Conservation (phyloP, 92 coral and sea anemone species). For the Epizoanthus rinbou region DNA sequence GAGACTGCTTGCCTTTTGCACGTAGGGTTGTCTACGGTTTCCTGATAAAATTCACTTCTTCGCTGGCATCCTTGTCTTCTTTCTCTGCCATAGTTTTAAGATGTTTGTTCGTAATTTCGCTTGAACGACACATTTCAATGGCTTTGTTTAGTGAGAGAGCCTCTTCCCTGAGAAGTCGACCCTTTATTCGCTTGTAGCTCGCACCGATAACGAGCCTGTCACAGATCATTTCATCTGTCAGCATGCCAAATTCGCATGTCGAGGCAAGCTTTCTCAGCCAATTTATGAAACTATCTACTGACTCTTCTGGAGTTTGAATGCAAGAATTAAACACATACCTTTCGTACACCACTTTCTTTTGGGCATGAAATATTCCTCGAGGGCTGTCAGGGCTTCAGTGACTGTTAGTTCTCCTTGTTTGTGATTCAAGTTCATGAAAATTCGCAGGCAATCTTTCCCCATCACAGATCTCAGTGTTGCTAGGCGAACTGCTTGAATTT, state of each 20-base stretch:
- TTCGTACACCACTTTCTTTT: conserved; percentile 57
- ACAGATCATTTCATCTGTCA: conserved; percentile 51
- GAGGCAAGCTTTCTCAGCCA: conserved; percentile 45
- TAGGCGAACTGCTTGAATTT: background rate
- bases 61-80: background rate
- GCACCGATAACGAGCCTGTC: conserved; percentile 52
- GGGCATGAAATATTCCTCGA: conserved; percentile 39
- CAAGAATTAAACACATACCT: conserved; percentile 57
- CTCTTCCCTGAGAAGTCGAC: conserved; percentile 55
- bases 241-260: conserved; percentile 60
- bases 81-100: conserved; percentile 15
- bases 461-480: conserved; percentile 15
- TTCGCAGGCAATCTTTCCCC: conserved; percentile 1
- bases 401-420: too few species aligned
- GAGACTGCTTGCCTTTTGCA: too few species aligned
- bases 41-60: conserved; percentile 13
- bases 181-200: conserved; percentile 46
- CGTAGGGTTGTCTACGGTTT: background rate
- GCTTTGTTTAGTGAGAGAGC: conserved; percentile 52
- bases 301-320: conserved; percentile 52
- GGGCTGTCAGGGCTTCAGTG: conserved; percentile 25
- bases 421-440: background rate
- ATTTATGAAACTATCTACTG: conserved; percentile 49
- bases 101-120: conserved; percentile 54
- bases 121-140: conserved; percentile 50